Percentiles rank a stretch among this genome's conserved stretches.
Evolutionary conservation across 1,140 invertebrate species (phyloP).

Genomic region (Drosophila leontia): DNA sequence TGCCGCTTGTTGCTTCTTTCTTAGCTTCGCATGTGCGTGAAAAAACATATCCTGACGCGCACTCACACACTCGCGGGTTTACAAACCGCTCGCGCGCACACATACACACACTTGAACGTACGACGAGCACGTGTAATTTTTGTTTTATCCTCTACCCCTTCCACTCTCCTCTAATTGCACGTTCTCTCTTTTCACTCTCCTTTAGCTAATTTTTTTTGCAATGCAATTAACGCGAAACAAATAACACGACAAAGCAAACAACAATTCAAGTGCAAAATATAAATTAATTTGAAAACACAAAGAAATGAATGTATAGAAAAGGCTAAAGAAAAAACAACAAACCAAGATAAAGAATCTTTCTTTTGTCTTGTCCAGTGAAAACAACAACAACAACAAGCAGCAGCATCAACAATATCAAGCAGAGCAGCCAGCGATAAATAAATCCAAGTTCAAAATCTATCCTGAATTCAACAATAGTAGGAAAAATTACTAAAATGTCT

Average conservation of each 20-base stretch:
- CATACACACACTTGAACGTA: conserved; percentile 7
- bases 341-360: conserved; percentile 36
- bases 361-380: conserved; percentile 52
- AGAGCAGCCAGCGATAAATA: conserved; percentile 20
- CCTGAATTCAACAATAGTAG: neutral
- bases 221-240: conserved; percentile 65
- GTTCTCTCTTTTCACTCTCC: conserved; percentile 26
- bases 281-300: conserved; percentile 28
- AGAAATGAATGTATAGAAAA: conserved; percentile 31
- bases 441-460: conserved; percentile 41
- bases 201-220: conserved; percentile 53
- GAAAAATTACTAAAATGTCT: conserved; percentile 54
- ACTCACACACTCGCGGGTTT: neutral
- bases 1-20: conserved; percentile 8
- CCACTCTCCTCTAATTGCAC: conserved; percentile 18
- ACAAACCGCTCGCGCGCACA: conserved; percentile 6
- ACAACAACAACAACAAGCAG: conserved; percentile 19
- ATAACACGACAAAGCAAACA: conserved; percentile 45
- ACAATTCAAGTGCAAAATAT: conserved; percentile 61
- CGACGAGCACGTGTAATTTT: conserved; percentile 61
- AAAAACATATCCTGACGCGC: conserved; percentile 62
- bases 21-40: conserved; percentile 57
- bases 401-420: conserved; percentile 24
- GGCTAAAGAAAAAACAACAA: conserved; percentile 30
- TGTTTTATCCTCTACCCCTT: conserved; percentile 21